Percentiles rank a stretch among this genome's conserved stretches.
phyloP scores from a whole-genome alignment of 2,113 vertebrate species.

The human (Homo sapiens) region GRCh38 chr9:135110501-135111000 shows the following conservation, averaged over 20 bases:
- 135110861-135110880: neutral
- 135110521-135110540: too few species aligned
- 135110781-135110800: neutral
- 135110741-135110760: neutral
- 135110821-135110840: neutral
- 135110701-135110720: neutral
- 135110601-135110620: neutral
- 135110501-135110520: neutral
- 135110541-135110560: neutral
- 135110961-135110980: neutral
- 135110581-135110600: neutral
- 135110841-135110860: neutral
- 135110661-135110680: neutral
- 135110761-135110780: neutral
- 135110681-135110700: neutral
- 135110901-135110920: neutral
- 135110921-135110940: neutral
- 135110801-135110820: neutral
- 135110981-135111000: too few species aligned
- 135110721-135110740: too few species aligned
- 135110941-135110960: fast-evolving
- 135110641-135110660: neutral
- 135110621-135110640: fast-evolving
- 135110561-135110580: neutral
- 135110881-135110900: neutral